Percentiles rank a stretch among this genome's conserved stretches.
Conservation (phyloP, 1,140 invertebrate species). For the Pseudomyrmex pallidus region DNA sequence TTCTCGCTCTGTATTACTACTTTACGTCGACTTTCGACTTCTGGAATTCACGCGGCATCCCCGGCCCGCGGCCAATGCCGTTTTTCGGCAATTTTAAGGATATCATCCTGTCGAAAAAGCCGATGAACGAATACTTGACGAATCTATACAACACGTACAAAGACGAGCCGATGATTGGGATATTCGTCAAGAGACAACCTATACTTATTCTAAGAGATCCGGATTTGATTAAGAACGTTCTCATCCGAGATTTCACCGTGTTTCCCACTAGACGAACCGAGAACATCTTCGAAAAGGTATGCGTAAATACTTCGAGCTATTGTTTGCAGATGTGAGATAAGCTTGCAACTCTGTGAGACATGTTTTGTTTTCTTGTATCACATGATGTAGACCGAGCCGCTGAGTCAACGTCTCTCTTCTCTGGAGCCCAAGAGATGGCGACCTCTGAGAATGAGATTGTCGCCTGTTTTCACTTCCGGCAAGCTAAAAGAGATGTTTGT, state of each 20-base stretch:
- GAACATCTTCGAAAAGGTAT: conserved; percentile 71
- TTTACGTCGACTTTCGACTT: conserved; percentile 66
- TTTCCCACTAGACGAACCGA: conserved; percentile 80
- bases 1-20: conserved; percentile 67
- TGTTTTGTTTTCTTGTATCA: background rate
- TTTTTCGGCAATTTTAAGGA: conserved; percentile 78
- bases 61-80: conserved; percentile 69
- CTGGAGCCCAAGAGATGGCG: conserved; percentile 83
- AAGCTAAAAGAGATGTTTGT: conserved; percentile 74
- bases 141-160: conserved; percentile 72
- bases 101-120: conserved; percentile 44
- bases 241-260: conserved; percentile 84
- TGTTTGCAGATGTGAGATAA: background rate
- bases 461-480: conserved; percentile 70
- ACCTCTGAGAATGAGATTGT: conserved; percentile 83
- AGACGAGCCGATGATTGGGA: conserved; percentile 80
- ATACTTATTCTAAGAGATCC: conserved; percentile 81
- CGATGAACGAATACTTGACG: conserved; percentile 48
- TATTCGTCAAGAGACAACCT: conserved; percentile 78
- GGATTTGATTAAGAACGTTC: conserved; percentile 81
- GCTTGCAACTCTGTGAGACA: too few species aligned
- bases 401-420: conserved; percentile 76
- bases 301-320: background rate
- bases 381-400: conserved; percentile 65
- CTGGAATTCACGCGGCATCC: conserved; percentile 76